Conservation (phyloP, 2,888 invertebrate species). For the Agrenia bidenticulata region DNA sequence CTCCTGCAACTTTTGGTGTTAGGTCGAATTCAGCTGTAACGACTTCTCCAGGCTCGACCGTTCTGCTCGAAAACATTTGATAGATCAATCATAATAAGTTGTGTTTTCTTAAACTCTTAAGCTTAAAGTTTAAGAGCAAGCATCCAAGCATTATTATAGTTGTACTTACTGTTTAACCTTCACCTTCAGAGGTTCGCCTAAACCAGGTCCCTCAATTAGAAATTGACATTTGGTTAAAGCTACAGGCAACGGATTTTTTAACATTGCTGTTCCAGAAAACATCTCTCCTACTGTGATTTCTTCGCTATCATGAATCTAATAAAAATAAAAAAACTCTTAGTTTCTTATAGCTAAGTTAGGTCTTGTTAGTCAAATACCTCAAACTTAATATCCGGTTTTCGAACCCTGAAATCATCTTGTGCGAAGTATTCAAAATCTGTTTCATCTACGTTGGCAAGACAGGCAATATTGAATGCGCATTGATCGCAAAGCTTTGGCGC, state of each 20-base stretch:
- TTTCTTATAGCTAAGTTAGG: not conserved
- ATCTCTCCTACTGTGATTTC: constrained; percentile 59
- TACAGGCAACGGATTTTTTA: constrained; percentile 80
- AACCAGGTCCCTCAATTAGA: constrained; percentile 77
- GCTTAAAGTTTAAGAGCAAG: not conserved
- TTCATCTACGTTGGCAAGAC: constrained; percentile 74
- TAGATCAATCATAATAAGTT: constrained; percentile 39
- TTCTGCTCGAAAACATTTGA: constrained; percentile 57
- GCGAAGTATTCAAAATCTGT: constrained; percentile 84
- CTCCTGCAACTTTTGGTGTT: constrained; percentile 74
- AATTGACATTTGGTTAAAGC: constrained; percentile 75
- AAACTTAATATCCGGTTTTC: constrained; percentile 85
- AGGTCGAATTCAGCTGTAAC: constrained; percentile 74
- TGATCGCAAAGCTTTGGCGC: constrained; percentile 74
- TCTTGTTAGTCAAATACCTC: constrained; percentile 55
- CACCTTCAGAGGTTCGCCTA: constrained; percentile 72
- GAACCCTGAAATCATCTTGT: constrained; percentile 83
- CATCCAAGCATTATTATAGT: not conserved
- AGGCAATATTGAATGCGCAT: constrained; percentile 79
- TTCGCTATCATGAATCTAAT: constrained; percentile 52
- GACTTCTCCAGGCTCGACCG: constrained; percentile 66
- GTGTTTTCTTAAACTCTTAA: constrained; percentile 1
- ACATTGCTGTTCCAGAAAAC: constrained; percentile 64
- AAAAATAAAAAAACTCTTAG: not conserved
- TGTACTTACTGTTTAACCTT: constrained; percentile 62